Evolutionary conservation across 2,113 vertebrate genomes (phyloP).

Genomic region (Eptesicus fuscus): DNA sequence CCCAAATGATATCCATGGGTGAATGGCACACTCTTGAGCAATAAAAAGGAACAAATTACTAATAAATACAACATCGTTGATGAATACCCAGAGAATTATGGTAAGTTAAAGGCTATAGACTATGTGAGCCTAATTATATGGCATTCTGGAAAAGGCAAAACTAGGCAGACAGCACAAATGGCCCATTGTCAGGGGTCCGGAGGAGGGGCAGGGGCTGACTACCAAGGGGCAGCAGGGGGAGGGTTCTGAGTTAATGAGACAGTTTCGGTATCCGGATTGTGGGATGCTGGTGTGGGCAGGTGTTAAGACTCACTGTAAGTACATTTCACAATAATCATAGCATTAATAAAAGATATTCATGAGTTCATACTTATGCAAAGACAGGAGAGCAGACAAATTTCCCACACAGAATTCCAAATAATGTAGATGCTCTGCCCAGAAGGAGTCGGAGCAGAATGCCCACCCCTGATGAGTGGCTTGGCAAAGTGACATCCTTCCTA

Average conservation of each 20-base stretch:
- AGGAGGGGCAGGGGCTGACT: too few relatives aligned
- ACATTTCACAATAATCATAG: neutral
- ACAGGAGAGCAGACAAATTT: neutral
- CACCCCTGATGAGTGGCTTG: neutral
- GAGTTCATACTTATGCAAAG: neutral
- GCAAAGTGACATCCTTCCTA: neutral
- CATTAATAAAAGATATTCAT: neutral
- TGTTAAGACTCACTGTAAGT: neutral
- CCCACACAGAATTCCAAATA: neutral
- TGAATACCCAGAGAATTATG: neutral
- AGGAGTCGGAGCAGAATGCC: neutral
- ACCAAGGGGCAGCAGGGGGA: neutral
- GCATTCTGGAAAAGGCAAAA: neutral
- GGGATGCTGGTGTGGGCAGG: neutral
- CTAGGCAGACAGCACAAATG: neutral
- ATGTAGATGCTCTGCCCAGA: too few relatives aligned
- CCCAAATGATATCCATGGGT: neutral
- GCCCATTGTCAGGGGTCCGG: neutral
- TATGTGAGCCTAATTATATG: neutral
- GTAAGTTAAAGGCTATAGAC: neutral
- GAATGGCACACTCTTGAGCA: neutral
- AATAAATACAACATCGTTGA: neutral
- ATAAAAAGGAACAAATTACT: neutral
- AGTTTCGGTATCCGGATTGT: neutral
- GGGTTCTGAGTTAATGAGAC: neutral